Base-by-base conservation (phyloP, 2,888 invertebrate species). In the Lapara coniferarum region DNA sequence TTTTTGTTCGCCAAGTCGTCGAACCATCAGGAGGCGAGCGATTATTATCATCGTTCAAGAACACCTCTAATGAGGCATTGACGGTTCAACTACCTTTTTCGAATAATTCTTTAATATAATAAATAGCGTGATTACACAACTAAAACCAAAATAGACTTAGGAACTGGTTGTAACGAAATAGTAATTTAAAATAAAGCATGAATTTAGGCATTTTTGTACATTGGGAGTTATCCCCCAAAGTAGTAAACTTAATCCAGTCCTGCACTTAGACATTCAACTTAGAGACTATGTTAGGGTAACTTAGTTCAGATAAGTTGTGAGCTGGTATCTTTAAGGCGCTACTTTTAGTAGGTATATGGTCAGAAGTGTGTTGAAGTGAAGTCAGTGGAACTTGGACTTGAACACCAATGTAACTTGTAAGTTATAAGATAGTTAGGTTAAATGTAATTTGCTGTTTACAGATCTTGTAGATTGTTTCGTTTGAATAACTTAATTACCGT, bases 281-380 rank as follows among this genome's bases (percentile, higher is more conserved):
- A 46, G 46, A 63, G 63, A 49, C 63, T 63, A 25, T 63, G 63
- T 63, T 63, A 63, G 46, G 8, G 19, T 63, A 63, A 63, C 63
- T 25, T 49, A 63, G 63, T 63, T 19, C 19, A 49, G 63, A 49
- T 46, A 63, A 63, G 49, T 63, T 63, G 49, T 49, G 13, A 49
- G 30, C 37, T 46, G 63, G 49, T 49, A 63, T 63, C 63, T 63
- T 49, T 49, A 63, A 12, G 63, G 13, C 49, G 19, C 6, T 46
- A 49, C 12, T 55, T 63, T 49, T 49, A 19, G 46, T n/a, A n/a
- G n/a, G n/a, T 19, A 19, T 63, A 19, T 46, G 46, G 19, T 19
- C 63, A 63, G 19, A 16, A 46, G 44, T 63, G 49, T 19, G 63
- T 49, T 25, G 4, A 10, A 19, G 25, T 19, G 19, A 56, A 56